A percentile compares a stretch with the other conserved stretches of the same genome.
Conservation (phyloP, 2,113 vertebrate species). For the Phycodurus eques region DNA sequence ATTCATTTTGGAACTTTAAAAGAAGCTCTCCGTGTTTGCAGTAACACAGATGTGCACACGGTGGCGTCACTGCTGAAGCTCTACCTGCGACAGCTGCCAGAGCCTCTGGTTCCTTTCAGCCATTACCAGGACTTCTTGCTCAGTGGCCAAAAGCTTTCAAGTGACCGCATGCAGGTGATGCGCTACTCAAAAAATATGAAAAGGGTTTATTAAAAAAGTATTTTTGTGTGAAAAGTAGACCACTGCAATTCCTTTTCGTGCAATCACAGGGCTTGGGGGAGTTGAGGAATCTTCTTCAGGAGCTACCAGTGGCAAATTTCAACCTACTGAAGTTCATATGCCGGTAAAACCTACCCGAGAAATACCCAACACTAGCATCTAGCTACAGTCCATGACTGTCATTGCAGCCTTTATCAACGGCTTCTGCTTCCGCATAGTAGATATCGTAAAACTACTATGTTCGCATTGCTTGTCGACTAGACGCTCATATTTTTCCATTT, state of each 20-base stretch:
- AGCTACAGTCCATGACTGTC: background rate
- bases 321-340: constrained; percentile 77
- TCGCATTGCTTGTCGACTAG: too few species aligned
- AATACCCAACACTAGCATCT: background rate
- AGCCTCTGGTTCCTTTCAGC: constrained; percentile 75
- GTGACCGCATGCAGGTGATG: constrained; percentile 59
- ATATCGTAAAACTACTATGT: too few species aligned
- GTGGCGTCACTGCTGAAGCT: constrained; percentile 79
- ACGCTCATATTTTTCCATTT: too few species aligned
- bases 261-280: constrained; percentile 62
- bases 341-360: constrained; percentile 51
- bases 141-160: constrained; percentile 61
- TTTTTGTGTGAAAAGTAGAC: background rate
- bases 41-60: constrained; percentile 76
- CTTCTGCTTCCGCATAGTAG: too few species aligned
- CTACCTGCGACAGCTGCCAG: constrained; percentile 77
- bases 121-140: constrained; percentile 73
- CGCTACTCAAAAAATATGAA: background rate
- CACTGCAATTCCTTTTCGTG: background rate
- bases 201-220: background rate
- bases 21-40: constrained; percentile 28
- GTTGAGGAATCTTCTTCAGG: constrained; percentile 68
- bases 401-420: too few species aligned
- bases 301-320: constrained; percentile 75
- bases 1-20: background rate